phyloP scores from a whole-genome alignment of 1,140 invertebrate species.

The Bombus sibiricus region DNA sequence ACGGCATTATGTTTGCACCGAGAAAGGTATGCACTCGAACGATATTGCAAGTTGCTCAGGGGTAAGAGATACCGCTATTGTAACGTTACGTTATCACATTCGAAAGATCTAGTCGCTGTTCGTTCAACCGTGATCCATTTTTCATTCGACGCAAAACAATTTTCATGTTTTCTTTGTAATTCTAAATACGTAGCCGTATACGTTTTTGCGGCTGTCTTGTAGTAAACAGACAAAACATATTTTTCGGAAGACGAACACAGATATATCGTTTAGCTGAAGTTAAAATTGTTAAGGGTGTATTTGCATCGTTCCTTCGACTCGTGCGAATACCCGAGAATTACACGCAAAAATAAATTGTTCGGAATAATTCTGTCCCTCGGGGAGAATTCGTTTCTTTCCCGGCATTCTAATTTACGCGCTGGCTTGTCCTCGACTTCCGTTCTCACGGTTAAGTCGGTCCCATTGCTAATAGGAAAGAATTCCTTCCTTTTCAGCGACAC shows the following conservation, averaged over 20 bases:
- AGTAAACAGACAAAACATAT: not conserved
- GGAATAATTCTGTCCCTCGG: constrained; percentile 55
- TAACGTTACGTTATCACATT: constrained; percentile 8
- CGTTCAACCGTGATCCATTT: constrained; percentile 26
- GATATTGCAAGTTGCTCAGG: constrained; percentile 53
- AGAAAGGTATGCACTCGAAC: constrained; percentile 60
- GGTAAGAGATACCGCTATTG: constrained; percentile 32
- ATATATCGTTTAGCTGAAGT: not conserved
- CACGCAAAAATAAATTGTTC: constrained; percentile 54
- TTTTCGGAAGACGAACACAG: not conserved
- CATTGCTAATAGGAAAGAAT: constrained; percentile 63
- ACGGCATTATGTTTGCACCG: constrained; percentile 53
- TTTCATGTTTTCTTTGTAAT: not conserved
- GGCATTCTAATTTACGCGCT: constrained; percentile 65
- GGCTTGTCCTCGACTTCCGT: constrained; percentile 45
- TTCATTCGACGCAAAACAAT: not conserved
- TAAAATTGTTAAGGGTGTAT: not conserved
- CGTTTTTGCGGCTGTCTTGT: not conserved
- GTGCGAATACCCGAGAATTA: constrained; percentile 24
- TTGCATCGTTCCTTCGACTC: not conserved
- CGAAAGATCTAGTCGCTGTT: not conserved
- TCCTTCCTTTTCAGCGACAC: constrained; percentile 65
- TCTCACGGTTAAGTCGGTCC: constrained; percentile 54
- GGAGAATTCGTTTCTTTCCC: constrained; percentile 30
- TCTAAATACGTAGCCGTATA: not conserved